Evolutionary conservation across 2,888 invertebrate species (phyloP), one percentile per base, ranked within the genome.

Genomic region (Disparrhopalites patrizii): DNA sequence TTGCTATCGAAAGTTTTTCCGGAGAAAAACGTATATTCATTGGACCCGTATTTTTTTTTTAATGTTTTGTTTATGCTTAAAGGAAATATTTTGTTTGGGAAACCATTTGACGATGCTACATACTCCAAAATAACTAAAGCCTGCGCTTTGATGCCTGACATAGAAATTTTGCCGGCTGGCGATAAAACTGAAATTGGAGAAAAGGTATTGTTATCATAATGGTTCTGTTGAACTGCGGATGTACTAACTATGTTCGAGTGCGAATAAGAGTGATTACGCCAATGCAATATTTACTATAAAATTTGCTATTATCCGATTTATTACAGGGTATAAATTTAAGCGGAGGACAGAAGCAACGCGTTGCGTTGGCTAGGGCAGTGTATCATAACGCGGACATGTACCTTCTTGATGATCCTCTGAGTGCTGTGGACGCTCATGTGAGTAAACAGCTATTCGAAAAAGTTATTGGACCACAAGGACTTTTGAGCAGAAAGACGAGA

Each of bases 151-250:
- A 86, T 85, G 73, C 86, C 92, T 0, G 98, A 99, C 81, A 86
- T 98, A 74, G 90, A 92, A 56, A 93, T 97, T 81, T 80, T 99
- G 40, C 91, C 93, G 0, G 95, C 89, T n/a, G 96, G 97, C 0
- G 98, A 99, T 82, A 85, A 86, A 77, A 99, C 98, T 0, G 98
- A 99, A 83, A 98, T 99, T 73, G 99, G 99, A 68, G 99, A 99
- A 81, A 98, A 97, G 81, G 84, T 81, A 70, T n/a, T n/a, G n/a
- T n/a, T n/a, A n/a, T n/a, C n/a, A n/a, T n/a, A n/a, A n/a, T n/a
- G n/a, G n/a, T n/a, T n/a, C n/a, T n/a, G n/a, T n/a, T n/a, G n/a
- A n/a, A n/a, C n/a, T n/a, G n/a, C n/a, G n/a, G n/a, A 50, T 50
- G 8, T 7, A 20, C 20, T 20, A 13, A 25, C 10, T 60, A 23